These are phyloP conservation scores for Coturnix japonica DNA, from an alignment of 2,113 vertebrate genomes.

Conservation along the genomic window DNA sequence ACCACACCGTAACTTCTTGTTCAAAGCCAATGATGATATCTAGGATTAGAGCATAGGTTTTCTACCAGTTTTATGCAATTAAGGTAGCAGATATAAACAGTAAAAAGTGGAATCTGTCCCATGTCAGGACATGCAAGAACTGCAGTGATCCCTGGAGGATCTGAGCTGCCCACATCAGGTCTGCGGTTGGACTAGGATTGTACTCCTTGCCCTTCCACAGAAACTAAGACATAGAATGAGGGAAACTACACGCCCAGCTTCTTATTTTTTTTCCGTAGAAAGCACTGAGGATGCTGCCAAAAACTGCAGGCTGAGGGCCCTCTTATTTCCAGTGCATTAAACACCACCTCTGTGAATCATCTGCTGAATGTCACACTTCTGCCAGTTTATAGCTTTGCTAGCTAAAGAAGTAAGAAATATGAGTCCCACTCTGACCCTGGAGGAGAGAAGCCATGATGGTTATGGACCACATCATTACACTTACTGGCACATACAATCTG, in stretches of 20 bases:
- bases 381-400: background rate
- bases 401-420: background rate
- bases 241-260: background rate
- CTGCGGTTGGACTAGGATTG: background rate
- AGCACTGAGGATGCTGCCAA: background rate
- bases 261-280: background rate
- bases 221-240: background rate
- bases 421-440: background rate
- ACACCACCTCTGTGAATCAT: rapidly evolving
- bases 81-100: background rate
- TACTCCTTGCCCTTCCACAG: background rate
- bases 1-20: background rate
- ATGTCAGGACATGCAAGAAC: background rate
- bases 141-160: background rate
- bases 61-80: background rate
- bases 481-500: background rate
- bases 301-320: background rate
- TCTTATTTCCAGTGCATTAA: background rate
- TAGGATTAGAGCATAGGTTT: background rate
- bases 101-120: background rate
- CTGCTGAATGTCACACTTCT: background rate
- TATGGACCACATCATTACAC: background rate
- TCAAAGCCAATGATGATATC: background rate
- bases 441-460: background rate
- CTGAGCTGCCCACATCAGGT: background rate